Base-by-base conservation (phyloP, 2,113 vertebrate genomes). In the Morone saxatilis region DNA sequence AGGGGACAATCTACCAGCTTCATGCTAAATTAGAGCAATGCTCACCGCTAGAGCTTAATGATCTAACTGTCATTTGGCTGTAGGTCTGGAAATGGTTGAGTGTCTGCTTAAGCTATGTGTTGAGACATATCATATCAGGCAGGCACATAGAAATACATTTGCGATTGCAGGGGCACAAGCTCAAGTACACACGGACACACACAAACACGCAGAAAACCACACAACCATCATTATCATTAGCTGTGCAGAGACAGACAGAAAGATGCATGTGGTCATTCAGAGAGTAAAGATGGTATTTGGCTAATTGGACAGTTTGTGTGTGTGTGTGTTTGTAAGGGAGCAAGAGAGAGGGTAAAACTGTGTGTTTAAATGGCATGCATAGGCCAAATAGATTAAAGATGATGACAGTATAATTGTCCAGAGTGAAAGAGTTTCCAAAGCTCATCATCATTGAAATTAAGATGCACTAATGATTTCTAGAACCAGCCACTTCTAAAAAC, bases 381-480 rank as follows among this genome's bases (percentile, higher is more conserved):
- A 68, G 70, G 77, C 80, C 82, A 73, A 72, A 87, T 47, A 87
- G 86, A 92, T 91, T 91, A 87, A 85, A 89, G 78, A 89, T 86
- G 83, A 92, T 90, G 85, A 70, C 71, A 54, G 75, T 63, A 77
- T 91, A 88, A 93, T 88, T 90, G 88, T 89, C 81, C 73, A 8
- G 75, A 86, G 78, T 84, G 65, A 81, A 78, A 89, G 68, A 69
- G 56, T 92, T 89, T 89, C 74, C 48, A 89, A 78, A 79, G 87
- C 87, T 91, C 89, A 94, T 92, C 89, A 89, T 87, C 76, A n/a
- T 66, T 81, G 85, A 81, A 81, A 92, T 93, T 91, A 91, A 76
- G 86, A 81, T 59, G 75, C 62, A 54, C 75, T 88, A 86, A 91
- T 86, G 84, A 84, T 84, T 90, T 84, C 67, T 85, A 72, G 60